Conservation (phyloP, 2,113 vertebrate genomes). For the Dromiciops gliroides region DNA sequence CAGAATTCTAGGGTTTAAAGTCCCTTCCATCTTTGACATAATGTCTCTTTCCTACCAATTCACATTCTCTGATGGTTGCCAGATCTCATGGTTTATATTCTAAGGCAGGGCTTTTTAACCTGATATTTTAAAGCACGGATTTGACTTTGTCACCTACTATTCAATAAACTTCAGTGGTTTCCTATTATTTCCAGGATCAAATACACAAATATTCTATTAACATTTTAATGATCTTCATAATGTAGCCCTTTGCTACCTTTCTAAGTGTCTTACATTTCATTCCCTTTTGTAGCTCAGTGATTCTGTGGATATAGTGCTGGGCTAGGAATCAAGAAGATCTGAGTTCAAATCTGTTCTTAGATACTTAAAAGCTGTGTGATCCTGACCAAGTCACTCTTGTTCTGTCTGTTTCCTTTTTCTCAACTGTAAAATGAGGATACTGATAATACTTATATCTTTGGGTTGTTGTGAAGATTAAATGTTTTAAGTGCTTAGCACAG, state of each 20-base stretch:
- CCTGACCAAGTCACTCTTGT: neutral
- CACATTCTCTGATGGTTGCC: neutral
- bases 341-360: neutral
- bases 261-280: neutral
- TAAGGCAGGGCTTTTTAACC: neutral
- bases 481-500: neutral
- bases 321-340: neutral
- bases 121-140: neutral
- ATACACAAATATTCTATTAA: neutral
- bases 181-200: neutral
- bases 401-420: neutral
- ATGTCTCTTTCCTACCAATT: neutral
- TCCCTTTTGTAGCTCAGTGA: neutral
- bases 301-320: neutral
- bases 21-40: neutral
- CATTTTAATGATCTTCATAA: neutral
- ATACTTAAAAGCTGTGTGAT: neutral
- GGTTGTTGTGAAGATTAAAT: neutral
- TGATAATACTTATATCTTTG: neutral
- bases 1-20: neutral
- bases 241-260: neutral
- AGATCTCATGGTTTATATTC: neutral
- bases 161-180: neutral
- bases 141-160: neutral
- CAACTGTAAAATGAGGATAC: neutral